phyloP scores from a whole-genome alignment of 2,797 vertebrate species.

The Manis javanica region DNA sequence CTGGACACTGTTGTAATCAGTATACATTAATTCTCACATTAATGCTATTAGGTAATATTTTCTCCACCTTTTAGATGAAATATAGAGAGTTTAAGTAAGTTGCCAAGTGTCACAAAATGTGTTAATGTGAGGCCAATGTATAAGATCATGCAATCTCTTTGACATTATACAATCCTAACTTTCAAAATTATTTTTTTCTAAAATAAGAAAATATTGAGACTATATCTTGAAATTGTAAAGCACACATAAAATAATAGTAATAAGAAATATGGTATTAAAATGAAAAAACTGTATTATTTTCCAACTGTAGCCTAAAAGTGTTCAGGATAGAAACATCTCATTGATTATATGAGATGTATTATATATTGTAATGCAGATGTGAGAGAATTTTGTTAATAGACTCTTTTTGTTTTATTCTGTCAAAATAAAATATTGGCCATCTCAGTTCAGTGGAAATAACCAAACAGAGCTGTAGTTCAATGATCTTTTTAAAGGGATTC shows the following conservation, averaged over 20 bases:
- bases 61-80: background rate
- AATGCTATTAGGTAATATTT: background rate
- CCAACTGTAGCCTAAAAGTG: background rate
- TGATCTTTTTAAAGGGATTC: background rate
- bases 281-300: background rate
- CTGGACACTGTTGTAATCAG: background rate
- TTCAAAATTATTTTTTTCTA: background rate
- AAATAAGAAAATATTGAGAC: background rate
- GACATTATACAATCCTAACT: background rate
- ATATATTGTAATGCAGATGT: background rate
- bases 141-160: background rate
- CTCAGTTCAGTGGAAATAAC: background rate
- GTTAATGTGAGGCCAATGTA: background rate
- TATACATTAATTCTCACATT: background rate
- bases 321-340: background rate
- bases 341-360: background rate
- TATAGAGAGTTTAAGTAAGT: background rate
- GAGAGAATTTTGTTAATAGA: background rate
- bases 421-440: background rate
- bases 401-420: background rate
- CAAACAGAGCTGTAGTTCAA: background rate
- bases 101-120: slow-evolving; percentile 14
- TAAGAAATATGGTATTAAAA: background rate
- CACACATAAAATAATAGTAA: background rate
- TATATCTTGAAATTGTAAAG: background rate